Base-by-base conservation (phyloP, 1,140 invertebrate genomes). In the Arion vulgaris region DNA sequence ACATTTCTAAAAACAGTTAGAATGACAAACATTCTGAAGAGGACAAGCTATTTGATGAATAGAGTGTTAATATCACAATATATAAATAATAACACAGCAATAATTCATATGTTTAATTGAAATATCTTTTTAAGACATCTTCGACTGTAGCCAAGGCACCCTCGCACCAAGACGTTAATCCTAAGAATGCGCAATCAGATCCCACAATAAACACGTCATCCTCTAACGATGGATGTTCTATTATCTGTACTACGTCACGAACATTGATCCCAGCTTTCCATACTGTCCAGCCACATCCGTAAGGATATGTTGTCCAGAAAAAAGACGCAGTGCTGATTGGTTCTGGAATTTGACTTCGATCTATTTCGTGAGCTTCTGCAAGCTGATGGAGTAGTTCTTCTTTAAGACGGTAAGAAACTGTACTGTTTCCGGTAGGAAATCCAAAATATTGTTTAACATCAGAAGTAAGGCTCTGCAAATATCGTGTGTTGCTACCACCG, bases 171-270 rank as follows among this genome's bases (percentile, higher is more conserved):
- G 5, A 0, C 13, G 17, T 36, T 0, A 0, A 1, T 28, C 68
- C 38, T 2, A 38, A 0, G 17, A 7, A 28, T 32, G 66, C 66
- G 39, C 13, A 49, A 32, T 80, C 78, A 45, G 62, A n/a, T 19
- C 78, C 78, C 1, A 80, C 78, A 34, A 80, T 53, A 49, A 49
- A 80, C 39, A 80, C 68, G n/a, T 80, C 78, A 71, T 80, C 66
- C 4, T 5, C 7, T 23, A 32, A 39, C 1, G 78, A 80, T 51
- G 78, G 78, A 32, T 41, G 62, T 45, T 41, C 38, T 1, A 71
- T 13, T 38, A n/a, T 51, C 9, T 23, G 1, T 11, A 5, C 49
- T 26, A 71, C 62, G 1, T 80, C 68, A 15, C 49, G 23, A 45
- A 36, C 66, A n/a, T 36, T 26, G 34, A 38, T 71, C 17, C 78